These are phyloP conservation scores for Selene dorsalis DNA, from an alignment of 2,797 vertebrate species.

Conservation along the genomic window DNA sequence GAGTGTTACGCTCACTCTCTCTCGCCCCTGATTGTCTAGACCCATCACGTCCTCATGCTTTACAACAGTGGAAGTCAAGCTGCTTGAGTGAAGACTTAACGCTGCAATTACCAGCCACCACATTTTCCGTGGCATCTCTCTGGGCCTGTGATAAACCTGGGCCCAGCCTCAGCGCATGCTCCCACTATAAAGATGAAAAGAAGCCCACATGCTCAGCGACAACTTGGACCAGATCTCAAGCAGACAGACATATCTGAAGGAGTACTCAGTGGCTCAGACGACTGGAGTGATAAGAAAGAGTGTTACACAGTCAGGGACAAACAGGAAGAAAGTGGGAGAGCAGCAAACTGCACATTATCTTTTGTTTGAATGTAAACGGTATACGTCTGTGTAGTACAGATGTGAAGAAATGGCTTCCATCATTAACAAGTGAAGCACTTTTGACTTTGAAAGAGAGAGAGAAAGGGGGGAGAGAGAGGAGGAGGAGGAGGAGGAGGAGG, in stretches of 20 bases:
- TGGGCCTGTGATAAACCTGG: conserved; percentile 62
- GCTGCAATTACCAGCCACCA: conserved; percentile 55
- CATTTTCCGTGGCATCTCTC: conserved; percentile 58
- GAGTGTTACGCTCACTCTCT: conserved; percentile 27
- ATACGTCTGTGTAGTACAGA: conserved; percentile 81
- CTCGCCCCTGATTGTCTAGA: conserved; percentile 39
- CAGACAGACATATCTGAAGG: conserved; percentile 70
- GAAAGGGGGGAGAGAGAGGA: conserved; percentile 54
- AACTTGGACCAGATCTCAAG: conserved; percentile 63
- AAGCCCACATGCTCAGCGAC: conserved; percentile 62
- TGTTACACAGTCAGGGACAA: conserved; percentile 71
- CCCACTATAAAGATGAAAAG: conserved; percentile 71
- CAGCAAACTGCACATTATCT: conserved; percentile 75
- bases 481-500: conserved; percentile 53
- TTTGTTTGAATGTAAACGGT: conserved; percentile 84
- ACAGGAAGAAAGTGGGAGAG: conserved; percentile 76
- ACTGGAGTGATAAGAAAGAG: conserved; percentile 70
- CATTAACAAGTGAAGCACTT: conserved; percentile 83
- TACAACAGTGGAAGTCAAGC: conserved; percentile 60
- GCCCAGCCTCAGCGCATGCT: conserved; percentile 46
- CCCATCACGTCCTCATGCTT: conserved; percentile 53
- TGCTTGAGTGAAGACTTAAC: conserved; percentile 60
- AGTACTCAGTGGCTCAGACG: conserved; percentile 60
- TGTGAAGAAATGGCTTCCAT: conserved; percentile 79
- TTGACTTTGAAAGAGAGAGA: conserved; percentile 84